Conservation (phyloP, 1,140 invertebrate species). For the Cheumatopsyche charites region DNA sequence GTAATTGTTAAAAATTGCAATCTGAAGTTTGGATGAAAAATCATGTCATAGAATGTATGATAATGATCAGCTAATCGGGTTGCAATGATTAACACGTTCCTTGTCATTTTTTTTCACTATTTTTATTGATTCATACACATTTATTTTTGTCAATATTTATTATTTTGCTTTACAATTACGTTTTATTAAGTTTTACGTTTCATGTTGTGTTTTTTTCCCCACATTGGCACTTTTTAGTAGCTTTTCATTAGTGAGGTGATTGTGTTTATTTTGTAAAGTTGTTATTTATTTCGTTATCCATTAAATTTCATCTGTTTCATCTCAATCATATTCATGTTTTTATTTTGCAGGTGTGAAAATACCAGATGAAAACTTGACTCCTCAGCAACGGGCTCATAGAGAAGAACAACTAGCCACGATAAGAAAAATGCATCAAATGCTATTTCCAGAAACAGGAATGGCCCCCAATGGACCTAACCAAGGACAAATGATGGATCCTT, state of each 20-base stretch:
- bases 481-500: slow-evolving; percentile 51
- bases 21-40: no score
- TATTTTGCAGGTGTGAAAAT: slow-evolving; percentile 79
- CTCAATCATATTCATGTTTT: neutral
- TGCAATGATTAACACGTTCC: no score
- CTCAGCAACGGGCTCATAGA: slow-evolving; percentile 91
- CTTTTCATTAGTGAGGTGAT: slow-evolving; percentile 13
- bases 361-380: slow-evolving; percentile 95
- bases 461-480: slow-evolving; percentile 54
- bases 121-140: neutral
- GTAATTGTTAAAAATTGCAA: no score
- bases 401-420: slow-evolving; percentile 91
- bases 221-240: neutral
- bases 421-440: slow-evolving; percentile 89
- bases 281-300: neutral
- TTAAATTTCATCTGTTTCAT: neutral
- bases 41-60: no score
- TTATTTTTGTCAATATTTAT: neutral
- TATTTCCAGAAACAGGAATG: slow-evolving; percentile 79
- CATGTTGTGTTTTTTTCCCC: neutral
- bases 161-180: neutral
- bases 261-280: slow-evolving; percentile 12
- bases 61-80: no score
- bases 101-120: no score
- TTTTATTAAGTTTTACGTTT: neutral